Evolutionary conservation across 2,113 vertebrate species (phyloP).

Genomic region (Triplophysa tibetana): DNA sequence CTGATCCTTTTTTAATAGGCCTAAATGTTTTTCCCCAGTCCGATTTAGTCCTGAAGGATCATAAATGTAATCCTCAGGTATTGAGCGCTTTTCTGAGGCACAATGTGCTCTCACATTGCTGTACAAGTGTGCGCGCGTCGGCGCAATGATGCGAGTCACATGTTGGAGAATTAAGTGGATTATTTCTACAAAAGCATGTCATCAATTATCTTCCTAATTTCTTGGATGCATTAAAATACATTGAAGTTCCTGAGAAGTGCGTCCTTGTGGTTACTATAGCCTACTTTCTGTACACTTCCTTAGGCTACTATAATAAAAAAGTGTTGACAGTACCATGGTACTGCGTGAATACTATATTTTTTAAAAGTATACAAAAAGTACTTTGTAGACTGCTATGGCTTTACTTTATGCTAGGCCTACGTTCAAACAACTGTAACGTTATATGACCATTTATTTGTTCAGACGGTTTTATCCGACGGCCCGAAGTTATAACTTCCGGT

Average conservation of each 20-base stretch:
- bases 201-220: conserved; percentile 59
- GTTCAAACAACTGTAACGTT: too few relatives aligned
- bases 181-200: conserved; percentile 60
- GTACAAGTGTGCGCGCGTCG: conserved; percentile 46
- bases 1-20: conserved; percentile 30
- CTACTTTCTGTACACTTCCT: too few relatives aligned
- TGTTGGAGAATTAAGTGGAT: conserved; percentile 59
- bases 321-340: too few relatives aligned
- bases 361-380: too few relatives aligned
- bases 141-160: conserved; percentile 61
- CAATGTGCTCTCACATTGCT: conserved; percentile 44
- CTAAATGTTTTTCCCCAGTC: conserved; percentile 33
- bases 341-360: too few relatives aligned
- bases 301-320: too few relatives aligned
- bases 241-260: conserved; percentile 18
- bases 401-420: too few relatives aligned
- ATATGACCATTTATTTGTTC: too few relatives aligned
- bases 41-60: conserved; percentile 32
- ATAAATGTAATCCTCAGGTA: conserved; percentile 32
- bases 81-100: neutral
- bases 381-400: too few relatives aligned
- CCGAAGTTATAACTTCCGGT: too few relatives aligned
- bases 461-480: too few relatives aligned
- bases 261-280: neutral
- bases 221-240: neutral